Percentiles rank a stretch among this genome's conserved stretches.
phyloP scores from a whole-genome alignment of 2,888 invertebrate species.

The Drosophila borealis region DNA sequence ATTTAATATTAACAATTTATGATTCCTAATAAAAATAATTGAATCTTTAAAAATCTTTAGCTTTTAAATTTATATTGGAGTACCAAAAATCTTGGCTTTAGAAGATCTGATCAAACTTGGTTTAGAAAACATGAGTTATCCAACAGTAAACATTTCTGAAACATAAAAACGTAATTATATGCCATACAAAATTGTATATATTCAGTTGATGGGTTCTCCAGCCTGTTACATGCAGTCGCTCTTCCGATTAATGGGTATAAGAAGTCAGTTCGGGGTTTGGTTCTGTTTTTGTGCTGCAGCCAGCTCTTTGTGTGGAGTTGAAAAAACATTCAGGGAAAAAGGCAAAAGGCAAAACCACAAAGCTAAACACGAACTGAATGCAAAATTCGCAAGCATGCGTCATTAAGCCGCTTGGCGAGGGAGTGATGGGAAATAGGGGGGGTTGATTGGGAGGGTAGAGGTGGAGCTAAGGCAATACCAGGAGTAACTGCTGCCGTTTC shows the following conservation, averaged over 20 bases:
- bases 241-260: conserved; percentile 7
- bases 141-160: too few species aligned
- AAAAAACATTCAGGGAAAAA: conserved; percentile 27
- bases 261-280: background rate
- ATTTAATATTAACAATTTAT: too few species aligned
- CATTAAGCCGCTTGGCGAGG: conserved; percentile 43
- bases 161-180: too few species aligned
- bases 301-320: conserved; percentile 47
- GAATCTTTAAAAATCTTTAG: too few species aligned
- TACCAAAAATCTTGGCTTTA: too few species aligned
- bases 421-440: background rate
- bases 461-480: conserved; percentile 29
- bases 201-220: too few species aligned
- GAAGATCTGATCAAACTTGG: too few species aligned
- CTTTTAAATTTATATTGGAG: background rate
- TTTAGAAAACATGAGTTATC: too few species aligned
- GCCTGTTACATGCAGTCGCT: background rate
- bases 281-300: conserved; percentile 18
- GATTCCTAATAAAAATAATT: too few species aligned
- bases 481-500: conserved; percentile 51
- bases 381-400: conserved; percentile 64
- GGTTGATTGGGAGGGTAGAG: background rate
- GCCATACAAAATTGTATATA: background rate
- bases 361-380: conserved; percentile 69
- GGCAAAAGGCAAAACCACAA: conserved; percentile 53